Conservation (phyloP, 2,888 invertebrate genomes). For the Drosophila fulvimacula region DNA sequence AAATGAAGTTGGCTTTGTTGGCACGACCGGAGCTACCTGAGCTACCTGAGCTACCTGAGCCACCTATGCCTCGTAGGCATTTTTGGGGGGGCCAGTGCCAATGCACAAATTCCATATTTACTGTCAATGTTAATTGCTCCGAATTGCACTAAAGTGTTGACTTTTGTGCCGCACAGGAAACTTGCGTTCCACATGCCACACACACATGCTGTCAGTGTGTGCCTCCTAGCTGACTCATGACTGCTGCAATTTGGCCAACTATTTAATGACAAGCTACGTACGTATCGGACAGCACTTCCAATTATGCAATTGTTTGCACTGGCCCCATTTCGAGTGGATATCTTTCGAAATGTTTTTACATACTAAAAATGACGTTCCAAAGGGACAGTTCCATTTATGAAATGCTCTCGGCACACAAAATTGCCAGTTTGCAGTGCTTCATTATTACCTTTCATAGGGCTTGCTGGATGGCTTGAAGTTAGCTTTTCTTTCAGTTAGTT, state of each 20-base stretch:
- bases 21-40: slow-evolving; percentile 53
- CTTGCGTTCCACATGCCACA: slow-evolving; percentile 58
- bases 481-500: background rate
- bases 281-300: slow-evolving; percentile 54
- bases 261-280: slow-evolving; percentile 48
- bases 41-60: slow-evolving; percentile 19
- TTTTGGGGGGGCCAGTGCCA: slow-evolving; percentile 55
- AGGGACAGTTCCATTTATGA: slow-evolving; percentile 12
- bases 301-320: slow-evolving; percentile 57
- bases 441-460: background rate
- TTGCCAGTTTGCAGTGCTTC: background rate
- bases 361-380: slow-evolving; percentile 1
- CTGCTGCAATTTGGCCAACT: slow-evolving; percentile 58
- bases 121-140: slow-evolving; percentile 78
- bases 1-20: slow-evolving; percentile 71
- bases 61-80: slow-evolving; percentile 69
- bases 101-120: slow-evolving; percentile 77
- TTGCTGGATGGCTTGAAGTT: background rate
- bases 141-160: slow-evolving; percentile 79
- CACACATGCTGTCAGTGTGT: slow-evolving; percentile 6
- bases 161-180: slow-evolving; percentile 71
- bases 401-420: slow-evolving; percentile 1
- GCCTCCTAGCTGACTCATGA: slow-evolving; percentile 21
- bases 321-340: slow-evolving; percentile 23
- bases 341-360: slow-evolving; percentile 23